Percentiles rank a stretch among this genome's conserved stretches.
Evolutionary conservation across 2,797 vertebrate species (phyloP).

Genomic region (Gallirallus australis): DNA sequence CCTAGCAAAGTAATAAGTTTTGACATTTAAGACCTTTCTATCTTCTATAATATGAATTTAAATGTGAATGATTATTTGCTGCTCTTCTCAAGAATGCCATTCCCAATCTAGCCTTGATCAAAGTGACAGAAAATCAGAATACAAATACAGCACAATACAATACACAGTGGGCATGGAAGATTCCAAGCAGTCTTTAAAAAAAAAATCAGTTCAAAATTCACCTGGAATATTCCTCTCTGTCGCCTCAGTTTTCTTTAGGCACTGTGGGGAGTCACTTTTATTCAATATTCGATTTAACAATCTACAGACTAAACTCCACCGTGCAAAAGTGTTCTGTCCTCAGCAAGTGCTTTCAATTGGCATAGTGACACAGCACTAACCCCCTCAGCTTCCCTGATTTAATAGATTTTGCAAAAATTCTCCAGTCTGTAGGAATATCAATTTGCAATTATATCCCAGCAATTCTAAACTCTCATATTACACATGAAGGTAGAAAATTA

Average conservation of each 20-base stretch:
- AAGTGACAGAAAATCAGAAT: constrained; percentile 19
- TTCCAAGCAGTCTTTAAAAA: background rate
- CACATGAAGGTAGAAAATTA: background rate
- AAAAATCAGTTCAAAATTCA: background rate
- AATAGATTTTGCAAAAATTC: background rate
- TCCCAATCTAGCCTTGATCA: background rate
- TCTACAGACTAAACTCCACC: background rate
- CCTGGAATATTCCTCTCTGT: background rate
- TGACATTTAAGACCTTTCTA: background rate
- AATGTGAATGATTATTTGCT: background rate
- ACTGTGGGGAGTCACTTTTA: background rate
- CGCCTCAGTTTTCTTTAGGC: background rate
- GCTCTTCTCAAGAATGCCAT: constrained; percentile 9
- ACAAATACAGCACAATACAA: constrained; percentile 28
- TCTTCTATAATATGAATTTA: background rate
- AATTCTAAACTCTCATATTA: background rate
- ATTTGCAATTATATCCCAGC: background rate
- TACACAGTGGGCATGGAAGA: background rate
- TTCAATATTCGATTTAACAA: background rate
- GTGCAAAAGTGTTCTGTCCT: background rate
- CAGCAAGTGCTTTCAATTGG: background rate
- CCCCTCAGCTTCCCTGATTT: background rate
- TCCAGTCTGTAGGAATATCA: background rate
- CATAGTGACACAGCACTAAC: background rate
- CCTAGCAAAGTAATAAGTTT: background rate